Base-by-base conservation (phyloP, 2,797 vertebrate genomes). In the Silurus aristotelis region DNA sequence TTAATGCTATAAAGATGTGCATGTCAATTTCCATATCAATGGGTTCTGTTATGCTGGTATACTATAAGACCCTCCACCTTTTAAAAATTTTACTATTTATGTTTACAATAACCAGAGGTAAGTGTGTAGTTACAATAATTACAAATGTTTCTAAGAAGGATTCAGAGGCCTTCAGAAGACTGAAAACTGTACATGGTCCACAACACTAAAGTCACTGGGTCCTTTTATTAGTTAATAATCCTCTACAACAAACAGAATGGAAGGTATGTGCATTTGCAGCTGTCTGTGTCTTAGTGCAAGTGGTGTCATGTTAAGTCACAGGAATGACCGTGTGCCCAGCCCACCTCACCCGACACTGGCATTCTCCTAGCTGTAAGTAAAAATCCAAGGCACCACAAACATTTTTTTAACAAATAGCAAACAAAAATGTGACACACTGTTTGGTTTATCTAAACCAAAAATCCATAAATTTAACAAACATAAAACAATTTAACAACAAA, bases 221-320 rank as follows among this genome's bases (percentile, higher is more conserved):
- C 92, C 71, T 95, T 95, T 95, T 94, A 95, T 95, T 92, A 84
- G 89, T 86, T 89, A 87, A 93, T 95, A 95, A 96, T 95, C 94
- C 94, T 91, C 93, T 93, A 95, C 95, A 96, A 94, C 93, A 94
- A 96, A 93, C 91, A 94, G 92, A 95, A 95, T 93, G 88, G 91
- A 82, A 92, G 94, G 94, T 92, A 88, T 94, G 94, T 85, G 78
- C 93, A 88, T 93, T 90, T 88, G 95, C 96, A 97, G 96, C 97
- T 96, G 95, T 95, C 83, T 71, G 90, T 17, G 90, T 82, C 83
- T 95, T 94, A 95, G 91, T 91, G 93, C 94, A 93, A 91, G 93
- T 94, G 93, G 95, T 95, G 94, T 96, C 93, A 93, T 94, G 93
- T 94, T 95, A 88, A 93, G 94, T 93, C 91, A 89, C 90, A 94